A percentile compares a stretch with the other conserved stretches of the same genome.
These are phyloP conservation scores for Alloplasta piceator DNA, from an alignment of 2,888 invertebrate species.

Conservation along the genomic window DNA sequence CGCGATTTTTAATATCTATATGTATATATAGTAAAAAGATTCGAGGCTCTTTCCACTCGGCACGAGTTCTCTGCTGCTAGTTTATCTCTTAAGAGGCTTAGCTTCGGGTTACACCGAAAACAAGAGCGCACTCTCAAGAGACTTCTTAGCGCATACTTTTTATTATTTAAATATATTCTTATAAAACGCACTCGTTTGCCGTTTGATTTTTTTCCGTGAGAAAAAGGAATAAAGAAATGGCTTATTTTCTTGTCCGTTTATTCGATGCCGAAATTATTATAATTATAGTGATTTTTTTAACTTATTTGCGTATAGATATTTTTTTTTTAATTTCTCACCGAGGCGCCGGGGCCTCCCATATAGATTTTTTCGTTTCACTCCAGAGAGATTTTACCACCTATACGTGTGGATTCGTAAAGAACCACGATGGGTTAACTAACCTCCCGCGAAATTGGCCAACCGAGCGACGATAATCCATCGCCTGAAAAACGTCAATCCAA, in stretches of 20 bases:
- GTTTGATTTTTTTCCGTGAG: slow-evolving; percentile 69
- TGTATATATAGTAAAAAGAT: too few relatives aligned
- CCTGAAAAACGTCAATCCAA: slow-evolving; percentile 62
- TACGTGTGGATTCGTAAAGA: slow-evolving; percentile 22
- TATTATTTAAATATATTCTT: slow-evolving; percentile 20
- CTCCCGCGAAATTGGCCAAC: slow-evolving; percentile 67
- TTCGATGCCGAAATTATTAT: background rate
- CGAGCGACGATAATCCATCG: slow-evolving; percentile 63
- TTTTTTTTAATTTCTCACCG: slow-evolving; percentile 38
- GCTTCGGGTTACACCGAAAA: slow-evolving; percentile 83
- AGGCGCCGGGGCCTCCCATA: slow-evolving; percentile 59
- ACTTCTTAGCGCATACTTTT: slow-evolving; percentile 74
- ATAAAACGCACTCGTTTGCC: slow-evolving; percentile 77
- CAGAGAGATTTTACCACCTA: slow-evolving; percentile 33
- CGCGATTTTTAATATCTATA: too few relatives aligned
- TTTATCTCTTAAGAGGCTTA: slow-evolving; percentile 83
- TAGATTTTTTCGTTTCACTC: slow-evolving; percentile 53
- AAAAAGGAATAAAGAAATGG: slow-evolving; percentile 10
- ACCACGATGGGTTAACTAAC: slow-evolving; percentile 62
- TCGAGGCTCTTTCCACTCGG: slow-evolving; percentile 28
- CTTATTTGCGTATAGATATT: slow-evolving; percentile 15
- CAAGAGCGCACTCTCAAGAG: slow-evolving; percentile 79
- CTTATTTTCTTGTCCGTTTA: too few relatives aligned
- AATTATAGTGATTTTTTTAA: background rate
- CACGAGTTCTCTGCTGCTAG: slow-evolving; percentile 76